A percentile compares a stretch with the other conserved stretches of the same genome.
Conservation (phyloP, 2,113 vertebrate genomes). For the Phrynosoma platyrhinos region DNA sequence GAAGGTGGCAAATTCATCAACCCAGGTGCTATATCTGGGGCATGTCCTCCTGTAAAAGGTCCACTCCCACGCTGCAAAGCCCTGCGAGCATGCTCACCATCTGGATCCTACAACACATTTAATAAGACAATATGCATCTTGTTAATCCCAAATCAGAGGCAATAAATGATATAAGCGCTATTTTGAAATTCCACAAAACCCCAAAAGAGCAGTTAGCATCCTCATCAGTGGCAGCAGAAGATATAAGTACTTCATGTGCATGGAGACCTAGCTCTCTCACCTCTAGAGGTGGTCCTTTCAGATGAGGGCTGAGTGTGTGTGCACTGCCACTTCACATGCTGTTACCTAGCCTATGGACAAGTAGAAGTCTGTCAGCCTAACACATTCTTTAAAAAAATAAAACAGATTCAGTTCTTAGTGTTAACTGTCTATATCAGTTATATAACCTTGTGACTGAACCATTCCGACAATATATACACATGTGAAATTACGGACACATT, state of each 20-base stretch:
- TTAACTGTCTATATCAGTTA: background rate
- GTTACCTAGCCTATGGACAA: constrained; percentile 73
- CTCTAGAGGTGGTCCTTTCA: constrained; percentile 71
- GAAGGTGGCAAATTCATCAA: constrained; percentile 92
- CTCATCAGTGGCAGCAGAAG: constrained; percentile 65
- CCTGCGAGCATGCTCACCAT: constrained; percentile 94
- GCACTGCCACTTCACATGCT: constrained; percentile 69
- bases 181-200: constrained; percentile 60
- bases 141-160: constrained; percentile 32
- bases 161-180: constrained; percentile 40
- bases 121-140: constrained; percentile 48
- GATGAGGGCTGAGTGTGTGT: constrained; percentile 66
- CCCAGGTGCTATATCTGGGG: constrained; percentile 86
- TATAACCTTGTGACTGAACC: background rate
- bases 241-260: constrained; percentile 56
- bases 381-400: constrained; percentile 63
- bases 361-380: constrained; percentile 69
- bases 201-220: constrained; percentile 60
- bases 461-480: background rate
- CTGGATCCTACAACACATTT: constrained; percentile 86
- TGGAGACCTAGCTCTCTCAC: constrained; percentile 67
- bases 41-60: constrained; percentile 85
- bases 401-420: constrained; percentile 34
- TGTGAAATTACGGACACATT: background rate
- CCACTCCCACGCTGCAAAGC: constrained; percentile 89